Percentiles rank a stretch among this genome's conserved stretches.
phyloP scores from a whole-genome alignment of 2,888 invertebrate genomes.

The Ennomos fuscantarius region DNA sequence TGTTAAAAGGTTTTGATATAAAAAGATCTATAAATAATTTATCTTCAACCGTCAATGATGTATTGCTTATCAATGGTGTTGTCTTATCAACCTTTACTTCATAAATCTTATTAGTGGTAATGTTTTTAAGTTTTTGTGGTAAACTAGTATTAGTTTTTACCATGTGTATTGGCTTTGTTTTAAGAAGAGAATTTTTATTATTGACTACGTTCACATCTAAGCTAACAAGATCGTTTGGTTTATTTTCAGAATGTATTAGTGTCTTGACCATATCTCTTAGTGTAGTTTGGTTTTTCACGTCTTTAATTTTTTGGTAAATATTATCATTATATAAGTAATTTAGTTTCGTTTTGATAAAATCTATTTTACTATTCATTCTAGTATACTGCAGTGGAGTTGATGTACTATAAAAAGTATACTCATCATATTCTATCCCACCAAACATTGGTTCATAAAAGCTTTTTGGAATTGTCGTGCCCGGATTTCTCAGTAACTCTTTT shows the following conservation, averaged over 20 bases:
- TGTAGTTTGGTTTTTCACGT: slow-evolving; percentile 1
- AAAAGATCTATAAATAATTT: too few species aligned
- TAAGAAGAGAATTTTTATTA: slow-evolving; percentile 6
- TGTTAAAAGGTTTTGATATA: too few species aligned
- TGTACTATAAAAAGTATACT: slow-evolving; percentile 30
- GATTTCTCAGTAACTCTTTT: slow-evolving; percentile 17
- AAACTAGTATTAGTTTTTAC: too few species aligned
- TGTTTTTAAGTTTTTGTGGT: too few species aligned
- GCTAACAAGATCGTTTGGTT: neutral
- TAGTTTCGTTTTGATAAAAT: slow-evolving; percentile 43
- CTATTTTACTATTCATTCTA: slow-evolving; percentile 33
- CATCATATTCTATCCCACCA: slow-evolving; percentile 41
- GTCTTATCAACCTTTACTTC: too few species aligned
- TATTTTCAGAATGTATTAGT: neutral
- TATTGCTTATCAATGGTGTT: too few species aligned
- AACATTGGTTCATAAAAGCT: slow-evolving; percentile 15
- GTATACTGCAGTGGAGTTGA: slow-evolving; percentile 22
- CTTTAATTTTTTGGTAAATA: slow-evolving; percentile 1
- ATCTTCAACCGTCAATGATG: too few species aligned
- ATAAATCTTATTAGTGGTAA: too few species aligned
- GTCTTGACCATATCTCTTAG: neutral
- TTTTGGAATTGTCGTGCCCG: slow-evolving; percentile 1
- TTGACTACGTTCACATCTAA: slow-evolving; percentile 5
- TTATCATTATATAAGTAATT: slow-evolving; percentile 12
- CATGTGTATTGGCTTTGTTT: slow-evolving; percentile 3